Conservation (phyloP, 2,113 vertebrate species). For the Canis aureus region DNA sequence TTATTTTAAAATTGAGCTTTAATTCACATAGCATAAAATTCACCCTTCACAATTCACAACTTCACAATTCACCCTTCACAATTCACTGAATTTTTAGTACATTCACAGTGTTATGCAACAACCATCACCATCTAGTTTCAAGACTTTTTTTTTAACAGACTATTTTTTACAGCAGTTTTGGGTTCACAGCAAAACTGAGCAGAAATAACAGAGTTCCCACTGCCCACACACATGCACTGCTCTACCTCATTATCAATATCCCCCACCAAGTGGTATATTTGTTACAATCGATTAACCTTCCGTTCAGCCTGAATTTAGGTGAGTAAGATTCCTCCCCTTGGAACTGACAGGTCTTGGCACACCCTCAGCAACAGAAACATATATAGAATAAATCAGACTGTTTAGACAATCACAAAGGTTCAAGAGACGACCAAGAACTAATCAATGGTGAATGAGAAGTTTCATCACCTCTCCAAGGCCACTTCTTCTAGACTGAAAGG, state of each 20-base stretch:
- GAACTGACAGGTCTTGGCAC: not conserved
- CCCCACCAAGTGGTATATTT: not conserved
- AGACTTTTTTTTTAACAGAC: not conserved
- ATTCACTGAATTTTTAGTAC: not conserved
- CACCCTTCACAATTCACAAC: not conserved
- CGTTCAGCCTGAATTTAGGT: not conserved
- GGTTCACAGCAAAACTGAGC: not conserved
- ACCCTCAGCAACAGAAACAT: not conserved
- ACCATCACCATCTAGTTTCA: not conserved
- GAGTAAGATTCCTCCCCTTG: not conserved
- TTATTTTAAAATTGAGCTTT: not conserved
- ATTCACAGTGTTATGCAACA: not conserved
- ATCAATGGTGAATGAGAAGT: not conserved
- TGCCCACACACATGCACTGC: not conserved
- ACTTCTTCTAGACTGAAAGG: not conserved
- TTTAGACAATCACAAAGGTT: not conserved
- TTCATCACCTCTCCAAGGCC: not conserved
- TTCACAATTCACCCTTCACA: not conserved
- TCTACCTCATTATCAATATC: not conserved
- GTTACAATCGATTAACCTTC: not conserved
- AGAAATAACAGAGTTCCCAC: not conserved
- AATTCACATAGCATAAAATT: constrained; percentile 38
- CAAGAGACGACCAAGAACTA: not conserved
- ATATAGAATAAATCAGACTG: not conserved
- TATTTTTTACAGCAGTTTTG: not conserved